A percentile compares a stretch with the other conserved stretches of the same genome.
These are phyloP conservation scores for Takifugu ocellatus DNA, from an alignment of 2,797 vertebrate genomes.

Conservation along the genomic window DNA sequence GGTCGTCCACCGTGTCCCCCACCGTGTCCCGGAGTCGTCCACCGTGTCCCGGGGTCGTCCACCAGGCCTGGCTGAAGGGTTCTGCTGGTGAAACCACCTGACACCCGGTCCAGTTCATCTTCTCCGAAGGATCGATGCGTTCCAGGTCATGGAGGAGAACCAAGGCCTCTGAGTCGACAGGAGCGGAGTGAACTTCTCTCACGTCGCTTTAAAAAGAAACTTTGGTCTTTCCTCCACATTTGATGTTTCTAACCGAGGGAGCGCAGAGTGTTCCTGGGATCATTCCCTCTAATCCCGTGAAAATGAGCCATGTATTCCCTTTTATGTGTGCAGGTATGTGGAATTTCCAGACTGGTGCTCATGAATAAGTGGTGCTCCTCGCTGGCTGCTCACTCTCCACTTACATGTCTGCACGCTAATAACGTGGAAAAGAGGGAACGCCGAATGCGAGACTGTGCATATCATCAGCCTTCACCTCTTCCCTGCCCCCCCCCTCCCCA, in stretches of 20 bases:
- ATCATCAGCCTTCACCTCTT: slow-evolving; percentile 36
- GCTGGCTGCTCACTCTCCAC: slow-evolving; percentile 10
- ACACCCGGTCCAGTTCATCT: no score
- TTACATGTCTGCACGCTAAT: slow-evolving; percentile 43
- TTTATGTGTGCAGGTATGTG: not conserved
- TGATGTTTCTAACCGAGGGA: not conserved
- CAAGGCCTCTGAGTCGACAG: not conserved
- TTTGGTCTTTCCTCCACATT: not conserved
- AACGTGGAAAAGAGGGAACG: slow-evolving; percentile 20
- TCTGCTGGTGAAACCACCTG: no score
- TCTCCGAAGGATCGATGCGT: not conserved
- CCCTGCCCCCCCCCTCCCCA: slow-evolving; percentile 39
- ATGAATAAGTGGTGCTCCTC: slow-evolving; percentile 8
- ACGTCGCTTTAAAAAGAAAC: no score
- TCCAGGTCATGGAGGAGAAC: not conserved
- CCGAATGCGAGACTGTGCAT: slow-evolving; percentile 32
- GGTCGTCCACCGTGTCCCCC: no score
- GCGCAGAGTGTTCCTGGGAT: not conserved
- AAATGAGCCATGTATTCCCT: not conserved
- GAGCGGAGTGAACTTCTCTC: no score
- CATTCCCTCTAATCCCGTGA: not conserved
- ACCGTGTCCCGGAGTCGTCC: no score
- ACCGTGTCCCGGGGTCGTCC: no score
- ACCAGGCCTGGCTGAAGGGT: no score
- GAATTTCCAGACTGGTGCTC: not conserved